phyloP scores from a whole-genome alignment of 2,113 vertebrate genomes.

The Andinoacara biseriatus region DNA sequence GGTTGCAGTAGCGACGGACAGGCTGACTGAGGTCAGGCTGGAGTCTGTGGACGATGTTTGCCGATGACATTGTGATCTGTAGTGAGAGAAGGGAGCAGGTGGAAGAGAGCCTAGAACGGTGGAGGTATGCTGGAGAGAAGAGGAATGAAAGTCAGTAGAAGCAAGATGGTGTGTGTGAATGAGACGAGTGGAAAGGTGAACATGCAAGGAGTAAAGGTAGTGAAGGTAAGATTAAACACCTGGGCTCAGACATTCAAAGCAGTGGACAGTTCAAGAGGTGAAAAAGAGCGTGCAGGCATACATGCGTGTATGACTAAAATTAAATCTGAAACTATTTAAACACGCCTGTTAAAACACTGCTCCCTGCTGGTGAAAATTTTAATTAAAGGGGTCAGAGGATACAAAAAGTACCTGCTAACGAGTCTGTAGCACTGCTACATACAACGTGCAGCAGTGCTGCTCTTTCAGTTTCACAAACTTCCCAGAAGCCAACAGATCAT shows the following conservation, averaged over 20 bases:
- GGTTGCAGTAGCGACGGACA: not conserved
- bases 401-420: too few relatives aligned
- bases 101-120: not conserved
- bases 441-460: too few relatives aligned
- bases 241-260: not conserved
- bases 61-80: accelerated
- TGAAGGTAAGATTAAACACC: not conserved
- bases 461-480: too few relatives aligned
- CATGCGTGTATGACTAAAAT: too few relatives aligned
- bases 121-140: not conserved
- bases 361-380: too few relatives aligned
- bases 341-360: too few relatives aligned
- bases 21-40: not conserved
- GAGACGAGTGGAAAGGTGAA: not conserved
- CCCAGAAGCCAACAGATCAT: too few relatives aligned
- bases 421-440: too few relatives aligned
- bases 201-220: accelerated
- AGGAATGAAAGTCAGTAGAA: not conserved
- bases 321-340: too few relatives aligned
- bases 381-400: too few relatives aligned
- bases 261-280: too few relatives aligned
- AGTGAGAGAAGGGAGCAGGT: not conserved
- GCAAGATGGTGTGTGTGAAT: accelerated
- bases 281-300: too few relatives aligned
- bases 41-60: not conserved